phyloP scores from a whole-genome alignment of 2,113 vertebrate genomes.

The Pelecanoides urinatrix region DNA sequence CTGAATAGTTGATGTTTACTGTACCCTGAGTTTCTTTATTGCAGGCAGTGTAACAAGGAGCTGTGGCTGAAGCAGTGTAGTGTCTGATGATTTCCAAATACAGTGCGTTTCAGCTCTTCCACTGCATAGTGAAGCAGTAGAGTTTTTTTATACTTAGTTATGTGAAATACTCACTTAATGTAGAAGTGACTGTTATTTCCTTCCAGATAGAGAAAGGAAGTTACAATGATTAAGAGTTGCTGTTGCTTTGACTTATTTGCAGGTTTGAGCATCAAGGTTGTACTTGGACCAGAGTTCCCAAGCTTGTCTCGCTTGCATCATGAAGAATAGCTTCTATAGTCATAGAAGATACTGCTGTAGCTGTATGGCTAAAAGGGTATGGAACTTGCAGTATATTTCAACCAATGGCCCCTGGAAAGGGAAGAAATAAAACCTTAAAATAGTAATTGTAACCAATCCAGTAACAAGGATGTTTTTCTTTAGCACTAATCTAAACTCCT shows the following conservation, averaged over 20 bases:
- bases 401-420: neutral
- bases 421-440: neutral
- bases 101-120: neutral
- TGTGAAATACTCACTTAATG: neutral
- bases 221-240: neutral
- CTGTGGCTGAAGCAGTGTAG: neutral
- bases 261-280: neutral
- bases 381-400: neutral
- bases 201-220: neutral
- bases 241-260: neutral
- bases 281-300: neutral
- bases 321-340: neutral
- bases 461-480: neutral
- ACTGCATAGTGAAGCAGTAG: neutral
- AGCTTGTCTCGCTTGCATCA: neutral
- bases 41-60: neutral
- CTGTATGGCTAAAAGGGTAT: neutral
- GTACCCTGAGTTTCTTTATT: neutral
- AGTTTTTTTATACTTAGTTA: neutral
- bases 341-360: neutral
- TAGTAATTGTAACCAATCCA: neutral
- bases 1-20: rapidly evolving
- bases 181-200: neutral
- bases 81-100: neutral
- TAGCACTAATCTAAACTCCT: neutral